phyloP scores from a whole-genome alignment of 2,888 invertebrate genomes.

The Brassicogethes aeneus region DNA sequence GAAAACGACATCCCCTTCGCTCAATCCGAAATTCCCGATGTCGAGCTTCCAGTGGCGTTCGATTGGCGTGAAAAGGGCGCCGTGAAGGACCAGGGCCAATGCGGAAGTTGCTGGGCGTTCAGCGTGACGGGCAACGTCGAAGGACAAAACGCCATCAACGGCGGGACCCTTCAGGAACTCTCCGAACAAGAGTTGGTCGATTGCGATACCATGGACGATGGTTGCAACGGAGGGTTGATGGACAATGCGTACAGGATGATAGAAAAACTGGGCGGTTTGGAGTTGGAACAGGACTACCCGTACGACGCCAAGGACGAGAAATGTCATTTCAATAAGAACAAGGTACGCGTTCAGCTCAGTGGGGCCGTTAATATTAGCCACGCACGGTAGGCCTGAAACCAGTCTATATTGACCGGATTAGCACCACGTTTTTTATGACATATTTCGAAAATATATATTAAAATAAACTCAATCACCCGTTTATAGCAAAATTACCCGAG shows the following conservation, averaged over 20 bases:
- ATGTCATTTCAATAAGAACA: constrained; percentile 61
- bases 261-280: constrained; percentile 80
- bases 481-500: too few relatives aligned
- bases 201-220: constrained; percentile 83
- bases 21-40: constrained; percentile 58
- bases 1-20: constrained; percentile 49
- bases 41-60: constrained; percentile 61
- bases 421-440: too few relatives aligned
- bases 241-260: constrained; percentile 88
- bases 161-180: constrained; percentile 67
- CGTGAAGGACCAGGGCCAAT: constrained; percentile 82
- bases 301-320: constrained; percentile 77
- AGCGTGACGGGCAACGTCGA: constrained; percentile 95
- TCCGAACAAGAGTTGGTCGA: constrained; percentile 96
- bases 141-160: constrained; percentile 82
- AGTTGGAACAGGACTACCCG: constrained; percentile 83
- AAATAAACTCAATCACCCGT: too few relatives aligned
- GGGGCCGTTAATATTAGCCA: constrained; percentile 79
- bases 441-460: too few relatives aligned
- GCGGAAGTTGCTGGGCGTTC: constrained; percentile 95
- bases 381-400: too few relatives aligned
- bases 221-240: constrained; percentile 80
- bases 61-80: constrained; percentile 80
- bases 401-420: too few relatives aligned
- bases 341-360: constrained; percentile 57